Base-by-base conservation (phyloP, 2,797 vertebrate genomes). In the Sebastes steindachneri region DNA sequence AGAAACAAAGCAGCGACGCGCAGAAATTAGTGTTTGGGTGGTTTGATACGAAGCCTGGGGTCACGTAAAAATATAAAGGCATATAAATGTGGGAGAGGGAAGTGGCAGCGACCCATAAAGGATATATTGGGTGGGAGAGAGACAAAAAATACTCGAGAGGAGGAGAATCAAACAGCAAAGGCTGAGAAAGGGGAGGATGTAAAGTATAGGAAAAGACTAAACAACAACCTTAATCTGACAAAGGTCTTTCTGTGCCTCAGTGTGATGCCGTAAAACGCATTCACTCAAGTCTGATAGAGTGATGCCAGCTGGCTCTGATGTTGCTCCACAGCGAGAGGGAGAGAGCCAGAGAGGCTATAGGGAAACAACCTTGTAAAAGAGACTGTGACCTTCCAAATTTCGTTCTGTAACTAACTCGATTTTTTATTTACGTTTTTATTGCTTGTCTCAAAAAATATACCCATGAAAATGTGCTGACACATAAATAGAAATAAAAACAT, bases 1-100 rank as follows among this genome's bases (percentile, higher is more conserved):
- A 86, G 74, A 82, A 83, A 82, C 64, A 79, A 82, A 77, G 57
- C 64, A 59, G 51, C 2, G 3, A 76, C 70, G 69, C 8, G 62
- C 29, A 70, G 59, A 83, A 77, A 79, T 83, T 25, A 77, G 68
- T 60, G 54, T 81, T 64, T 58, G 73, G 33, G 53, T 71, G 82
- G 67, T 65, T 77, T 79, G 71, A 87, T 84, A 68, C 4, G 14
- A 74, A 62, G 74, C 59, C 58, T 23, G 48, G 31, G 70, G 62
- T 80, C 31, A 73, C 21, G 26, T 67, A 72, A 65, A 84, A 63
- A 79, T 37, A 60, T 71, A 81, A 67, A 83, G 28, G 53, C 45
- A 72, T 74, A 31, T 66, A 81, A 65, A 67, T 76, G 29, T 19
- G 21, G 63, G 21, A 60, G 69, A 57, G 28, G 75, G 63, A 80